These are phyloP conservation scores for Limnodromus scolopaceus DNA, from an alignment of 2,797 vertebrate species.

Conservation along the genomic window DNA sequence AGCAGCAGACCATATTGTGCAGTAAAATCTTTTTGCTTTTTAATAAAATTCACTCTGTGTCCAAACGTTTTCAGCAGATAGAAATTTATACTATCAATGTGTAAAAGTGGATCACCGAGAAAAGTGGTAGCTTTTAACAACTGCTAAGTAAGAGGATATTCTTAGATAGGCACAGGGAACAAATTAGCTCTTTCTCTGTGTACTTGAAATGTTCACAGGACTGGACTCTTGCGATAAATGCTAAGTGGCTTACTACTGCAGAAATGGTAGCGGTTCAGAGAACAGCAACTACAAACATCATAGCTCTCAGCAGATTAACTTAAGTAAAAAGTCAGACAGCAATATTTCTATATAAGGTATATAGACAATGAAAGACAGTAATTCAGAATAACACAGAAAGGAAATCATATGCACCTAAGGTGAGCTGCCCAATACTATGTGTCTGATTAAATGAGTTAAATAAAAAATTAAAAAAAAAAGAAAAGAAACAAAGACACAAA, in stretches of 20 bases:
- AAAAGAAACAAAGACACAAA: not conserved
- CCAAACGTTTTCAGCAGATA: not conserved
- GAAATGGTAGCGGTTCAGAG: not conserved
- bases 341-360: not conserved
- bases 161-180: not conserved
- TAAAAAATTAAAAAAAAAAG: not conserved
- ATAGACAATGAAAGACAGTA: not conserved
- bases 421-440: not conserved
- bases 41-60: not conserved
- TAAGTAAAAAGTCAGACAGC: not conserved
- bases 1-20: not conserved
- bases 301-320: not conserved
- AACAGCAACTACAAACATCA: not conserved
- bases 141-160: not conserved
- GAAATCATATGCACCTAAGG: not conserved
- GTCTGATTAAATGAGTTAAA: not conserved
- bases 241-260: not conserved
- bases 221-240: not conserved
- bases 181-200: not conserved
- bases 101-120: not conserved
- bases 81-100: not conserved
- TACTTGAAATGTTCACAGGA: not conserved
- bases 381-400: not conserved
- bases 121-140: not conserved
- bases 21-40: not conserved